Evolutionary conservation across 2,888 invertebrate species (phyloP), one percentile per base, ranked within the genome.

Genomic region (Cheilosia scutellata): DNA sequence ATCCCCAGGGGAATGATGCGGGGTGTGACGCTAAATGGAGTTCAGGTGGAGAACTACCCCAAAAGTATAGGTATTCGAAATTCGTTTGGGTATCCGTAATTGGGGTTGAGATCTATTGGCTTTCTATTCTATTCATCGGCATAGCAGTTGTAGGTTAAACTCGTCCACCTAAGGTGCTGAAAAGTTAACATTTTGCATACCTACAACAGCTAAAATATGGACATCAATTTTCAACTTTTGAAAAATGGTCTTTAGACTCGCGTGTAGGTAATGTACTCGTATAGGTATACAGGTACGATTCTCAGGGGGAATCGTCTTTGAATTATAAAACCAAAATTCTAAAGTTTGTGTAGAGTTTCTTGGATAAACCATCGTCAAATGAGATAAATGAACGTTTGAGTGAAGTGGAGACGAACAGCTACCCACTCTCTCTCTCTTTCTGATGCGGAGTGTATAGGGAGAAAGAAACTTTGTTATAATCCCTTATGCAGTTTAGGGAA

Each of bases 401-500:
- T 63, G 55, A 75, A 66, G 33, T 40, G 57, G 58, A 49, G 16
- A 11, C 47, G 16, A 20, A 20, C 20, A 20, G 2, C 20, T n/a
- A 6, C 40, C 7, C 20, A 5, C 0, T 16, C 42, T 7, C n/a
- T 20, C 20, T 20, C 2, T 20, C n/a, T 44, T 5, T 13, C 44
- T 44, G 16, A 37, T 37, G 37, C 37, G 11, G 4, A 37, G 37
- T n/a, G n/a, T 2, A 2, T 42, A n/a, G n/a, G n/a, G n/a, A 4
- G 16, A 20, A 44, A 47, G 37, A 66, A 75, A 58, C 57, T 57
- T 66, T 58, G n/a, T 11, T 58, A 66, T 37, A 66, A 66, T 75
- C 75, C 65, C 75, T 25, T 57, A 49, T 75, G 65, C 57, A 58
- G 75, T 66, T 75, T 57, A 49, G 66, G 13, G 25, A 75, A 75